Percentiles rank a stretch among this genome's conserved stretches.
Conservation (phyloP, 2,888 invertebrate species). For the Heliconius aoede region DNA sequence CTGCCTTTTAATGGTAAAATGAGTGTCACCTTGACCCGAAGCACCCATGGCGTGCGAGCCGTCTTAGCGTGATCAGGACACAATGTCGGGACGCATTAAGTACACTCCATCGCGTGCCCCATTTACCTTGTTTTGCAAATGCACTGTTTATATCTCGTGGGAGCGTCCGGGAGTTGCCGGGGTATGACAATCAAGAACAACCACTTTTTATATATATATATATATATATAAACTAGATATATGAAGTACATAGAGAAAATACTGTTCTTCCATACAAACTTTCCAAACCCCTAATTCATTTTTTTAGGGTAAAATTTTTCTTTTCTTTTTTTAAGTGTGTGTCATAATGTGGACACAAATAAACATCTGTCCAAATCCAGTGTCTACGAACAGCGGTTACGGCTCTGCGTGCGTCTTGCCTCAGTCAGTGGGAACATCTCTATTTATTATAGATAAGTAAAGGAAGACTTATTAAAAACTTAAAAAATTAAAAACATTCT, state of each 20-base stretch:
- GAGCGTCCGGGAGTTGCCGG: constrained; percentile 34
- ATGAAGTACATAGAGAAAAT: not conserved
- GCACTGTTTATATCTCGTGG: constrained; percentile 42
- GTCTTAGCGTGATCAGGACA: constrained; percentile 35
- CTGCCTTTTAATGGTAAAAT: constrained; percentile 2
- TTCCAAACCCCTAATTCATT: too few species aligned
- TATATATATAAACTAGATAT: too few species aligned
- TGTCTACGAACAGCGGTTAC: too few species aligned
- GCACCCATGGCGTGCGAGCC: constrained; percentile 17
- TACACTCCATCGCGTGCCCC: constrained; percentile 51
- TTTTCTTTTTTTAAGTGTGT: too few species aligned
- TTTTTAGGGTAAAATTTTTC: too few species aligned
- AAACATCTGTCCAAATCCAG: too few species aligned
- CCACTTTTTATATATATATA: not conserved
- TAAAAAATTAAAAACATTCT: not conserved
- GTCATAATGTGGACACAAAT: too few species aligned
- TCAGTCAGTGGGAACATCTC: too few species aligned
- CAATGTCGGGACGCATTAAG: constrained; percentile 58
- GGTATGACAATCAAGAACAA: constrained; percentile 33
- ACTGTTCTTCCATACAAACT: too few species aligned
- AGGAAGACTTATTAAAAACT: not conserved
- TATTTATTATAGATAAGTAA: too few species aligned
- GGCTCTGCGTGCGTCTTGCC: too few species aligned
- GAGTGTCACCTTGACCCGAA: constrained; percentile 36
- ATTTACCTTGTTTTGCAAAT: constrained; percentile 58